Conservation (phyloP, 1,140 invertebrate species). For the Sipha flava region DNA sequence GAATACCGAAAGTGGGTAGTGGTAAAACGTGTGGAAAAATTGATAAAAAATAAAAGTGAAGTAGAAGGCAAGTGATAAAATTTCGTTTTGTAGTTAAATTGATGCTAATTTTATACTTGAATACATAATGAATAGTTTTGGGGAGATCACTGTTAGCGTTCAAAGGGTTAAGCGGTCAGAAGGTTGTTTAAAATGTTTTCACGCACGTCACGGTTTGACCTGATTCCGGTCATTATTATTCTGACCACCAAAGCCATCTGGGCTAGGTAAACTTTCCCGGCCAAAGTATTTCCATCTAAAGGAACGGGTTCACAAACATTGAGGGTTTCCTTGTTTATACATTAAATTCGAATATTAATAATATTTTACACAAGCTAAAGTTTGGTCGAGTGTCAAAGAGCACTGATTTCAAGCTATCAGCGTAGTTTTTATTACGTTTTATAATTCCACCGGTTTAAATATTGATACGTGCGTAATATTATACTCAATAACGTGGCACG, state of each 20-base stretch:
- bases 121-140: not conserved
- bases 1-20: not conserved
- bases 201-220: slow-evolving; percentile 12
- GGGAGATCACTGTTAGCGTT: not conserved
- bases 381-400: not conserved
- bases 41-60: not conserved
- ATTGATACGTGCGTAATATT: no score
- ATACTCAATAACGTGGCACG: no score
- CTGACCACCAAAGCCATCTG: not conserved
- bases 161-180: slow-evolving; percentile 11
- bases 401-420: no score
- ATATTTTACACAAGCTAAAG: not conserved
- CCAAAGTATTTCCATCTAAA: not conserved
- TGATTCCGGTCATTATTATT: slow-evolving; percentile 8
- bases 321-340: not conserved
- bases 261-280: not conserved
- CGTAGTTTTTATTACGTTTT: not conserved
- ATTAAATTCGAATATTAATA: not conserved
- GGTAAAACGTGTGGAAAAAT: not conserved
- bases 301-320: slow-evolving; percentile 10
- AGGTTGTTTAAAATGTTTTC: not conserved
- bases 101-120: not conserved
- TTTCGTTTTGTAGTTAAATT: not conserved
- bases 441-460: no score
- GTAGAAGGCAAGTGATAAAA: not conserved